Evolutionary conservation across 2,888 invertebrate species (phyloP).

Genomic region (Synergus gifuensis): DNA sequence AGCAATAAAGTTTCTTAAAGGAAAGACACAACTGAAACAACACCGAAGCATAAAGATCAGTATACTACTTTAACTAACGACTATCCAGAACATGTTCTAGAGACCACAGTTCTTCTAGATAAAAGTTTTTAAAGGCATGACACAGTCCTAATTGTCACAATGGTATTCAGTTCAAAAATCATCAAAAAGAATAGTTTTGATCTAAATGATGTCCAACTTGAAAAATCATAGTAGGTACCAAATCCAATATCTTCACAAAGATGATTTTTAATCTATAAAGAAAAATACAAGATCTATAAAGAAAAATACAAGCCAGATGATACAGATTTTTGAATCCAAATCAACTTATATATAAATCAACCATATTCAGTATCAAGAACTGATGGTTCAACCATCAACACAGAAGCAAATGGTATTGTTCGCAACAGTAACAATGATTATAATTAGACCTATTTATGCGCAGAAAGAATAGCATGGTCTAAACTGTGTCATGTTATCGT

Average conservation of each 20-base stretch:
- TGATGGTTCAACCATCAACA: not conserved
- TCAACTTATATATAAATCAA: too few species aligned
- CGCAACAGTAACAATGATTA: not conserved
- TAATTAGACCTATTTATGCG: not conserved
- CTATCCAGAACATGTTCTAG: not conserved
- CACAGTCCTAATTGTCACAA: not conserved
- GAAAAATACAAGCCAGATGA: too few species aligned
- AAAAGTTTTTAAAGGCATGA: not conserved
- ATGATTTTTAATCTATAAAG: too few species aligned
- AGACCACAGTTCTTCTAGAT: not conserved
- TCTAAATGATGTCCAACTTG: too few species aligned
- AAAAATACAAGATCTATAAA: too few species aligned
- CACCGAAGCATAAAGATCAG: not conserved
- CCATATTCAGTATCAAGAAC: too few species aligned
- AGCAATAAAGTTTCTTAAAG: not conserved
- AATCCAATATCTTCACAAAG: too few species aligned
- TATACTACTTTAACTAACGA: not conserved
- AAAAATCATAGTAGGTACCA: too few species aligned
- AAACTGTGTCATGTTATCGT: slow-evolving; percentile 7
- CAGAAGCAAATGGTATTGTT: not conserved
- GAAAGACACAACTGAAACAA: not conserved
- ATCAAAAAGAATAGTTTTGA: too few species aligned
- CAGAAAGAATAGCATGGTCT: slow-evolving; percentile 3
- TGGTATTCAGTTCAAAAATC: not conserved
- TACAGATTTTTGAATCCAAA: too few species aligned